phyloP scores from a whole-genome alignment of 2,113 vertebrate species.

The Puma concolor region DNA sequence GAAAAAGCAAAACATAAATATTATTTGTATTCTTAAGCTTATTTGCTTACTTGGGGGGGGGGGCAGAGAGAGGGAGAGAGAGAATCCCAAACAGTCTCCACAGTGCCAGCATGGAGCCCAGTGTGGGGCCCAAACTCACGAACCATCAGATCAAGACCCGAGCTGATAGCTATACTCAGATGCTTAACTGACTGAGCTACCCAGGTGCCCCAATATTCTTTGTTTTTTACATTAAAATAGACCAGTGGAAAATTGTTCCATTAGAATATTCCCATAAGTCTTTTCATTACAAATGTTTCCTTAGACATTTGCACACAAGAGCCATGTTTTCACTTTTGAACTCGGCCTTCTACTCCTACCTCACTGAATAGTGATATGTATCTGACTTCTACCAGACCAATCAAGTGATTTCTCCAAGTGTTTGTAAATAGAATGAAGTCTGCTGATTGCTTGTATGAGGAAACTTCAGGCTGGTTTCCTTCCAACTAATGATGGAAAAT shows the following conservation, averaged over 20 bases:
- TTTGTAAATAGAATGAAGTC: neutral
- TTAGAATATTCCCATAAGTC: neutral
- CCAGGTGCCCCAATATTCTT: neutral
- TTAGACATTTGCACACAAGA: neutral
- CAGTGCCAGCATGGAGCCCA: too few species aligned
- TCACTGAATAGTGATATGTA: rapidly evolving
- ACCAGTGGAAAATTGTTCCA: neutral
- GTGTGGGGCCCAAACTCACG: too few species aligned
- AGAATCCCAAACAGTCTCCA: too few species aligned
- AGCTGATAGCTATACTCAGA: too few species aligned
- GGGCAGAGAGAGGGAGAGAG: too few species aligned
- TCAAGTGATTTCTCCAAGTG: neutral
- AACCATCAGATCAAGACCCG: too few species aligned
- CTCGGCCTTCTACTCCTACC: neutral
- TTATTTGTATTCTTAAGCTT: neutral
- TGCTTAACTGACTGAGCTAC: too few species aligned
- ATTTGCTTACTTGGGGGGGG: too few species aligned
- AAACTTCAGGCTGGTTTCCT: neutral
- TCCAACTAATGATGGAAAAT: neutral
- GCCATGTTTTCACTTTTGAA: neutral
- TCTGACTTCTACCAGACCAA: neutral
- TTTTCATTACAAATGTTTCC: neutral
- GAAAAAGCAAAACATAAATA: neutral
- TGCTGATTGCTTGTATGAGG: neutral
- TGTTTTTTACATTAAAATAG: neutral